These are phyloP conservation scores for Xestia rhomboidea DNA, from an alignment of 2,888 invertebrate species.

Conservation along the genomic window DNA sequence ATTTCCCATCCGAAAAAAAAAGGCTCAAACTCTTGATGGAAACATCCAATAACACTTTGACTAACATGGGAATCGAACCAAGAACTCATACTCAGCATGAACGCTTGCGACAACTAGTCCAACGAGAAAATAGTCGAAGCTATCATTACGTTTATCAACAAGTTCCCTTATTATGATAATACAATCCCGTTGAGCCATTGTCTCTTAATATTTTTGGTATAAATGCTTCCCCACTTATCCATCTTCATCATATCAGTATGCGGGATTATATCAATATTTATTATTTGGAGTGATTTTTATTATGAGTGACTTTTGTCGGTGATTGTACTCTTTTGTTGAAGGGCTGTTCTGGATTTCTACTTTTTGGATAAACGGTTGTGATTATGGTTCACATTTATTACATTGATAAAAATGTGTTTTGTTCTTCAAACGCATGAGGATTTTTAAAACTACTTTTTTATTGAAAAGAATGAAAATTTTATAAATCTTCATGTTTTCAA, in stretches of 20 bases:
- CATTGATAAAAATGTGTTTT: background rate
- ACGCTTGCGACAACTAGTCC: background rate
- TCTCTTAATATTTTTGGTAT: slow-evolving; percentile 63
- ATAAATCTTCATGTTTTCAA: no score
- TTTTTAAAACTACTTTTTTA: no score
- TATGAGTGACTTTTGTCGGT: slow-evolving; percentile 51
- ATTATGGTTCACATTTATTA: background rate
- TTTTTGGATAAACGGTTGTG: background rate
- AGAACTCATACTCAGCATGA: background rate
- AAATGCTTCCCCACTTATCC: slow-evolving; percentile 58
- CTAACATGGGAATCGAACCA: background rate
- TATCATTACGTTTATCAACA: slow-evolving; percentile 14
- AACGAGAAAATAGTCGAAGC: background rate
- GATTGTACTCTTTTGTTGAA: slow-evolving; percentile 37
- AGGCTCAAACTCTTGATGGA: background rate
- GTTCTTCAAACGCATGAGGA: background rate
- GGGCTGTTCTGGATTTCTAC: background rate
- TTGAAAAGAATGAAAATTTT: no score
- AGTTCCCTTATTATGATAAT: slow-evolving; percentile 52
- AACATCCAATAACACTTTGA: background rate
- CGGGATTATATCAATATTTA: slow-evolving; percentile 62
- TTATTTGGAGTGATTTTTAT: slow-evolving; percentile 60
- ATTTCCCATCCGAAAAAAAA: no score
- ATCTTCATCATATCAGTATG: slow-evolving; percentile 66
- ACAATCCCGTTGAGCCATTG: slow-evolving; percentile 40